Evolutionary conservation across 1,140 invertebrate species (phyloP), one percentile per base, ranked within the genome.

Genomic region (Brachionus asplanchnoidis): DNA sequence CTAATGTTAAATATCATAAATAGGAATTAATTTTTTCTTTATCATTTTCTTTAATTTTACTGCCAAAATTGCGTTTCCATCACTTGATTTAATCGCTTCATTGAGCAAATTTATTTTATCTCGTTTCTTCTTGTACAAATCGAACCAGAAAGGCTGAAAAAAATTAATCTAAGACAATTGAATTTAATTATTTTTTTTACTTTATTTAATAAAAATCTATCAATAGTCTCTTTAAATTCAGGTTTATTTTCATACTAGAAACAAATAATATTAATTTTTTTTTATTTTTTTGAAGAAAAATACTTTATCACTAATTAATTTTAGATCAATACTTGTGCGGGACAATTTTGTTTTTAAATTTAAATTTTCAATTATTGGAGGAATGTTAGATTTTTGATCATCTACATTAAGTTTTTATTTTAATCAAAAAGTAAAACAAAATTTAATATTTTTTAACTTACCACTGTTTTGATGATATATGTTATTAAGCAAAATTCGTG

Each of bases 61-160:
- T 50, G 73, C 73, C 20, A 77, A 50, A 50, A 77, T 77, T 14
- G 73, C 17, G 26, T 50, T 77, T 14, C 73, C 73, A 17, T 77
- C 73, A 50, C 50, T 46, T 26, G 73, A 77, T 5, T 23, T 36
- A 23, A 77, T 50, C 20, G 73, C 73, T 50, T 77, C 73, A 36
- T 50, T 77, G 17, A 77, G 26, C 11, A 77, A 11, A 77, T 36
- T 77, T 11, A 77, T n/a, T 77, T 77, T 77, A 26, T 77, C 73
- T 36, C 73, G n/a, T 77, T 77, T 77, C 28, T 46, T 77, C n/a
- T 50, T 46, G 42, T 77, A 77, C 73, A 77, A 77, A 50, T 77
- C 73, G 26, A 77, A 77, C 73, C 73, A 77, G 11, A 26, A 50
- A 0, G 73, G 42, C 42, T 77, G 17, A n/a, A 44, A 75, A 44